phyloP scores from a whole-genome alignment of 1,140 invertebrate species.

The Euwallacea fornicatus region DNA sequence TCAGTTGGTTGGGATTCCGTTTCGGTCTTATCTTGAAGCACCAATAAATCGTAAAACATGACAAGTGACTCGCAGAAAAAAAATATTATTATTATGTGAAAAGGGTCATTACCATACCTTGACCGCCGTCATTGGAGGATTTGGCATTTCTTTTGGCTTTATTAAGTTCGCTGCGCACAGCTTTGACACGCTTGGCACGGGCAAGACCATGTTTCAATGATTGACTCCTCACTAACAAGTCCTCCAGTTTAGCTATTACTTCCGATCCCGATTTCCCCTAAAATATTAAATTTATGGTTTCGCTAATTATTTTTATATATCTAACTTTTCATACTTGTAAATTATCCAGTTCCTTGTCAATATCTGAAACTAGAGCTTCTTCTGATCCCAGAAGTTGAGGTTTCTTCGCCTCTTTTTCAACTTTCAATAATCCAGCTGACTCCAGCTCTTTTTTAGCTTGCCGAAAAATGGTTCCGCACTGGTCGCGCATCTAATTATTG shows the following conservation, averaged over 20 bases:
- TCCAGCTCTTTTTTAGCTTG: constrained; percentile 75
- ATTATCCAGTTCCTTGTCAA: constrained; percentile 57
- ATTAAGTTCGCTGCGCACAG: constrained; percentile 57
- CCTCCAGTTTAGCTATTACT: constrained; percentile 58
- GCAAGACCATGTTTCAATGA: constrained; percentile 58
- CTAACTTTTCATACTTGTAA: constrained; percentile 47
- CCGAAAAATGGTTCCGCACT: constrained; percentile 76
- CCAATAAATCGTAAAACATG: background rate
- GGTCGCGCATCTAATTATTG: constrained; percentile 69
- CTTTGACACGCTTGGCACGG: constrained; percentile 57
- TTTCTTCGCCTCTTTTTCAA: constrained; percentile 46
- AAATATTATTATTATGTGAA: no score
- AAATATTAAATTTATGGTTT: background rate
- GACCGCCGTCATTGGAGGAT: background rate
- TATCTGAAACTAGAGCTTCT: constrained; percentile 56
- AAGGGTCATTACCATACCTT: background rate
- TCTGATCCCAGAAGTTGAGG: constrained; percentile 42
- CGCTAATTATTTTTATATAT: background rate
- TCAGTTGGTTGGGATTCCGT: constrained; percentile 37
- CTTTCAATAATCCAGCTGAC: constrained; percentile 59
- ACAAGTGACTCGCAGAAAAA: background rate
- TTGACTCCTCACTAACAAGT: constrained; percentile 58
- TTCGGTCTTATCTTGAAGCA: constrained; percentile 1
- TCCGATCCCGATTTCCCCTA: constrained; percentile 53
- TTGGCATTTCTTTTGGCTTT: constrained; percentile 41